Percentiles rank a stretch among this genome's conserved stretches.
phyloP scores from a whole-genome alignment of 2,888 invertebrate species.

The Pristionchus fissidentatus region DNA sequence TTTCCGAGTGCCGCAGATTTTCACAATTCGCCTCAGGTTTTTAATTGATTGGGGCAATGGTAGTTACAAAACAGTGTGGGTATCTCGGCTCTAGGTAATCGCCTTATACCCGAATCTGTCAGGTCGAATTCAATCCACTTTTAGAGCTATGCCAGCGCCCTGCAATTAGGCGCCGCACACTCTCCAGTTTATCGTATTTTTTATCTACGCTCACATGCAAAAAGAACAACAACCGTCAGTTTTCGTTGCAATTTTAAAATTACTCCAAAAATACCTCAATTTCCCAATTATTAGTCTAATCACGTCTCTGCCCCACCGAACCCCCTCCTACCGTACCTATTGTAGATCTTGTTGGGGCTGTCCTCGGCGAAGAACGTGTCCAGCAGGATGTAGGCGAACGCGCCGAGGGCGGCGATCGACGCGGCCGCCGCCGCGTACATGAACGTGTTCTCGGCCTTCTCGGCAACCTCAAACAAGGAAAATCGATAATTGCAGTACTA shows the following conservation, averaged over 20 bases:
- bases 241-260: not conserved
- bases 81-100: too few relatives aligned
- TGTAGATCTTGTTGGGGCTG: constrained; percentile 69
- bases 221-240: not conserved
- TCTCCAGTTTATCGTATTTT: too few relatives aligned
- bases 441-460: constrained; percentile 70
- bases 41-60: too few relatives aligned
- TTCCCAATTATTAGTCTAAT: not conserved
- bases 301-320: not conserved
- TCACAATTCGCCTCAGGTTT: too few relatives aligned
- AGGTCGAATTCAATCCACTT: too few relatives aligned
- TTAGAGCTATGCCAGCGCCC: too few relatives aligned
- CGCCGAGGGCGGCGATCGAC: constrained; percentile 66
- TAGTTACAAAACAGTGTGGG: too few relatives aligned
- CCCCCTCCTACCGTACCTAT: constrained; percentile 51
- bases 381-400: constrained; percentile 65
- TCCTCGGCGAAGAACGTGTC: constrained; percentile 69
- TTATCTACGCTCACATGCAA: not conserved
- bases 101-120: too few relatives aligned
- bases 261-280: not conserved
- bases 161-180: too few relatives aligned
- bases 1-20: too few relatives aligned
- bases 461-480: constrained; percentile 54
- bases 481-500: not conserved
- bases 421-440: constrained; percentile 65